These are phyloP conservation scores for Centrocercus urophasianus DNA, from an alignment of 2,113 vertebrate species.

Conservation along the genomic window DNA sequence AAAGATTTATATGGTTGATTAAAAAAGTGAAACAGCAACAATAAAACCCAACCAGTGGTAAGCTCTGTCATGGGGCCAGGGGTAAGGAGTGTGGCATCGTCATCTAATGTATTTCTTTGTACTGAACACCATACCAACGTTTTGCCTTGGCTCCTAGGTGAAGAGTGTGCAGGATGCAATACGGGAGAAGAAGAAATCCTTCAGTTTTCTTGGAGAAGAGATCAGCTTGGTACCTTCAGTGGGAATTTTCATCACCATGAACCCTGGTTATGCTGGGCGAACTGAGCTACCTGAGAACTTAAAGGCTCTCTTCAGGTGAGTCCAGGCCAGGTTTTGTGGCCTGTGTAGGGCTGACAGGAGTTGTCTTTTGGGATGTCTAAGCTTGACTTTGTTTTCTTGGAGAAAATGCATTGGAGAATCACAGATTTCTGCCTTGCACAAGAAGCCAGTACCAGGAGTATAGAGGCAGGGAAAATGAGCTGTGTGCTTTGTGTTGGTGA, in stretches of 20 bases:
- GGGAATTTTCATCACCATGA: constrained; percentile 99
- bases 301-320: constrained; percentile 95
- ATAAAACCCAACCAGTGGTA: not conserved
- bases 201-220: constrained; percentile 95
- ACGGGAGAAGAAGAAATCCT: constrained; percentile 89
- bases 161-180: constrained; percentile 97
- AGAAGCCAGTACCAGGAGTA: not conserved
- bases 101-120: not conserved
- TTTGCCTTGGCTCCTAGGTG: constrained; percentile 78
- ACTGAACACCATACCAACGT: not conserved
- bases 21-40: not conserved
- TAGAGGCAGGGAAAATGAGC: not conserved
- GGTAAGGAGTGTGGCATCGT: not conserved
- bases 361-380: not conserved
- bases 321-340: not conserved
- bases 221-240: constrained; percentile 89
- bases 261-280: constrained; percentile 94
- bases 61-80: not conserved
- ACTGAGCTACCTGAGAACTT: constrained; percentile 96
- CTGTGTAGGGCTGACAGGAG: not conserved
- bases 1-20: not conserved
- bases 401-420: rapidly evolving
- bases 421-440: not conserved
- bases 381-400: not conserved
- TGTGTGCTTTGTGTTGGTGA: not conserved